These are phyloP conservation scores for Anthopleura sola DNA, from an alignment of 64 coral and sea anemone species.

Conservation along the genomic window DNA sequence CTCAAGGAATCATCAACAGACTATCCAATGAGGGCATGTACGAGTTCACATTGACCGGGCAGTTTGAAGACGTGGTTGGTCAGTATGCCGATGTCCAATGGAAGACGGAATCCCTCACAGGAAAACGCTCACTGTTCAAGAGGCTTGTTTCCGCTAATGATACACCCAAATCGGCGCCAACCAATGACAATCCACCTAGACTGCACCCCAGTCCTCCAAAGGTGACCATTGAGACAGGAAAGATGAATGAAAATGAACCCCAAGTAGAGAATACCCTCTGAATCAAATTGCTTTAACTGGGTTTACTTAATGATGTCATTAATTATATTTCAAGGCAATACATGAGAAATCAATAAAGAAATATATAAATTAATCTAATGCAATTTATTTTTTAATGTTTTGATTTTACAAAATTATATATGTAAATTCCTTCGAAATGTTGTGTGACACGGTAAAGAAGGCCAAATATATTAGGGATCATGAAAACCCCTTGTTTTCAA, in stretches of 20 bases:
- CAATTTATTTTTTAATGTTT: no score
- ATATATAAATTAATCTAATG: no score
- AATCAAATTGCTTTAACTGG: neutral
- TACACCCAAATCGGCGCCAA: neutral
- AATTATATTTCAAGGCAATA: no score
- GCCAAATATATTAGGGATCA: no score
- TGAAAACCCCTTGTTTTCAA: no score
- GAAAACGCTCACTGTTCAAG: neutral
- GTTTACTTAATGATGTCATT: no score
- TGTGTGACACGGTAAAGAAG: no score
- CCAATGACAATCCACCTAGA: neutral
- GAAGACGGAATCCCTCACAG: slow-evolving; percentile 5
- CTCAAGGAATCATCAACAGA: slow-evolving; percentile 5
- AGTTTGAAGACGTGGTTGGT: slow-evolving; percentile 56
- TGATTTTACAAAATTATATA: no score
- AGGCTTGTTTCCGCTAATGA: neutral
- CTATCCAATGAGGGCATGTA: slow-evolving; percentile 38
- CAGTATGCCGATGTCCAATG: slow-evolving; percentile 32
- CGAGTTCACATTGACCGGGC: slow-evolving; percentile 54
- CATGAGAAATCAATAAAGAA: no score
- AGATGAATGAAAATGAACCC: neutral
- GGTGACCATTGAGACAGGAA: neutral
- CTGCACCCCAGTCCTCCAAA: slow-evolving; percentile 1
- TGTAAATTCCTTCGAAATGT: no score
- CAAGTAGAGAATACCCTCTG: neutral